Evolutionary conservation across 2,888 invertebrate species (phyloP).

Genomic region (Dicycla oo): DNA sequence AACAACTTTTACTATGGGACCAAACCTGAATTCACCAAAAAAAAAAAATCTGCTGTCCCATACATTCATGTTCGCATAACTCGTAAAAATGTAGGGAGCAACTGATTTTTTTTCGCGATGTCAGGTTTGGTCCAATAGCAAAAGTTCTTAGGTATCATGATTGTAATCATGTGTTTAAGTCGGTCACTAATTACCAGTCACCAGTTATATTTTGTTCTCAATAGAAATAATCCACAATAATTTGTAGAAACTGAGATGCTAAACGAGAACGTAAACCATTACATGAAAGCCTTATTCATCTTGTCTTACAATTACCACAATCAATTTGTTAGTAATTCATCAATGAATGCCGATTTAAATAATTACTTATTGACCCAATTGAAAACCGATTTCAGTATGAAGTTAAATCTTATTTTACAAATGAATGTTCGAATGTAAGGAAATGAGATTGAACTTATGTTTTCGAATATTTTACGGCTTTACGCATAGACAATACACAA

Average conservation of each 20-base stretch:
- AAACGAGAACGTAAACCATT: conserved; percentile 1
- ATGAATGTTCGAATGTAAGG: background rate
- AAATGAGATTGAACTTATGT: background rate
- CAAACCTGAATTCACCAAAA: no score
- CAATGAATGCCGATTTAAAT: conserved; percentile 26
- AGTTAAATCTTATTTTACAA: conserved; percentile 8
- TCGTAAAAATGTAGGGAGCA: no score
- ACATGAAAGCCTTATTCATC: conserved; percentile 24
- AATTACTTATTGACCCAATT: conserved; percentile 23
- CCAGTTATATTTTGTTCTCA: background rate
- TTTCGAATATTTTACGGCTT: no score
- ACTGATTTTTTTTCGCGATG: no score
- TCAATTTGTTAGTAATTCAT: conserved; percentile 34
- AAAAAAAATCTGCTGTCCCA: no score
- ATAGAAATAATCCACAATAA: conserved; percentile 12
- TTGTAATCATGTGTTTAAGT: no score
- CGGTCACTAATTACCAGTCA: no score
- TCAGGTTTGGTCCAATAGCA: no score
- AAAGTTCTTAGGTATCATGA: no score
- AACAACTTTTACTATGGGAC: no score
- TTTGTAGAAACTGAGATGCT: conserved; percentile 25
- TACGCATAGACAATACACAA: no score
- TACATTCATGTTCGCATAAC: no score
- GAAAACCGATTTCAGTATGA: conserved; percentile 1
- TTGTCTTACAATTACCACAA: conserved; percentile 18